Percentiles rank a stretch among this genome's conserved stretches.
Conservation (phyloP, 2,113 vertebrate genomes). For the Chauna torquata region DNA sequence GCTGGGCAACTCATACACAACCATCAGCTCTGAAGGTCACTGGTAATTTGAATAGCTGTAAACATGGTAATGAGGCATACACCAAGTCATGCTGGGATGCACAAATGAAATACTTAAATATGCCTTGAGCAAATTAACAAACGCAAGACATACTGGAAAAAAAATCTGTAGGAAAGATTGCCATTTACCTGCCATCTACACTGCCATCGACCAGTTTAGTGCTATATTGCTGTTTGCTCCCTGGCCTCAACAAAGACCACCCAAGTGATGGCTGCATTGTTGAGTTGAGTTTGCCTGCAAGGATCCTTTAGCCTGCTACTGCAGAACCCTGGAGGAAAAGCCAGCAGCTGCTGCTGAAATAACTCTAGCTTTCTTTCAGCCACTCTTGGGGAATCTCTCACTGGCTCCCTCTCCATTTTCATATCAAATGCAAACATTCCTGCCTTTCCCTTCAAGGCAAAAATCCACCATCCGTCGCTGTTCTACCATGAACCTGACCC, state of each 20-base stretch:
- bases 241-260: neutral
- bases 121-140: neutral
- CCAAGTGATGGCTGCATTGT: neutral
- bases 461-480: neutral
- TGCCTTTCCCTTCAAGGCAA: neutral
- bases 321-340: neutral
- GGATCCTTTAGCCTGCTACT: neutral
- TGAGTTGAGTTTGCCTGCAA: neutral
- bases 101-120: neutral
- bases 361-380: neutral
- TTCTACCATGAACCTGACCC: neutral
- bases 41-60: neutral
- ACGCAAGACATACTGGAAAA: neutral
- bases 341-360: neutral
- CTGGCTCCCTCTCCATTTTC: neutral
- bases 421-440: neutral
- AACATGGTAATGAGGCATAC: neutral
- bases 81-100: fast-evolving
- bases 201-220: neutral
- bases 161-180: neutral
- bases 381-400: neutral
- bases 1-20: neutral
- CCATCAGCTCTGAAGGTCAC: neutral
- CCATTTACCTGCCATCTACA: neutral
- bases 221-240: fast-evolving